Percentiles rank a stretch among this genome's conserved stretches.
Evolutionary conservation across 2,113 vertebrate species (phyloP).

Genomic region (Grus americana): DNA sequence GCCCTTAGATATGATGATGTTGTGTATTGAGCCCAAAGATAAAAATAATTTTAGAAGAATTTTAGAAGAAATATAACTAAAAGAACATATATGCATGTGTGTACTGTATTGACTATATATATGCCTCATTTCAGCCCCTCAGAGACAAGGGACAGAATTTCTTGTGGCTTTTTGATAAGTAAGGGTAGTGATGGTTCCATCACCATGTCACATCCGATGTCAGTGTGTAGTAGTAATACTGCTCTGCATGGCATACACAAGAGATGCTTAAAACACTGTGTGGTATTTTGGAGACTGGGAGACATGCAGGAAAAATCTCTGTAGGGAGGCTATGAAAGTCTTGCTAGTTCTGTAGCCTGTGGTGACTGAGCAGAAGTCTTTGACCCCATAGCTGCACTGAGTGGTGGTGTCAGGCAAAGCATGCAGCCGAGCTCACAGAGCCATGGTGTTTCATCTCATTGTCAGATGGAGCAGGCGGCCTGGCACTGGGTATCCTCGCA

Average conservation of each 20-base stretch:
- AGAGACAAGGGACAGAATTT: not conserved
- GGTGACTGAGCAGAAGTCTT: not conserved
- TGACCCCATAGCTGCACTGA: not conserved
- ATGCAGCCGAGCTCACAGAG: not conserved
- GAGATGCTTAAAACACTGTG: not conserved
- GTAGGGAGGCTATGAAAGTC: not conserved
- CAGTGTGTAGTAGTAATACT: not conserved
- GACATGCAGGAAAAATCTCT: not conserved
- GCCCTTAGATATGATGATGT: accelerated
- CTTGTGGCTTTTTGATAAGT: not conserved
- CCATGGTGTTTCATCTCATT: conserved; percentile 7
- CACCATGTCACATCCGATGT: accelerated
- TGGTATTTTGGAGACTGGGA: not conserved
- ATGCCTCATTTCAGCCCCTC: not conserved
- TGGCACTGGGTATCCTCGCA: conserved; percentile 43
- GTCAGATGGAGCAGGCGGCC: conserved; percentile 53
- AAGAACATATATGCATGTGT: not conserved
- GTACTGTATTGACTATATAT: not conserved
- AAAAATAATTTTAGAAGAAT: not conserved
- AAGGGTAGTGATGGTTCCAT: not conserved
- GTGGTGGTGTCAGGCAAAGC: conserved; percentile 49
- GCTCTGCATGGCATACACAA: not conserved
- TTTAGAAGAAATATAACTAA: not conserved
- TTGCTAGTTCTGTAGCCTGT: not conserved
- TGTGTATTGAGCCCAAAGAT: not conserved